phyloP scores from a whole-genome alignment of 2,797 vertebrate genomes.

The Mormyrops boulengeri region DNA sequence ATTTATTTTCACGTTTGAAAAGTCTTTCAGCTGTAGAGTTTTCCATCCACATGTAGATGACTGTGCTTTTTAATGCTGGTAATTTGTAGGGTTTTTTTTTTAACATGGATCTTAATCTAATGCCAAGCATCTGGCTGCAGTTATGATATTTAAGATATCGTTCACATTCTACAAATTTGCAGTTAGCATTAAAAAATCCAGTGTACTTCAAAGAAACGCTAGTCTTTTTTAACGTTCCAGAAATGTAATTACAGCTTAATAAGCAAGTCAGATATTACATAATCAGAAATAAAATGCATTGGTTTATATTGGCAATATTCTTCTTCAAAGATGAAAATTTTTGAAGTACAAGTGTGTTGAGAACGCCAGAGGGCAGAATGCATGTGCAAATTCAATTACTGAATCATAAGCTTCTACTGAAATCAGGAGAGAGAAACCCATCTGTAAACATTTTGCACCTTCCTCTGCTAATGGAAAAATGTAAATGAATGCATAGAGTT shows the following conservation, averaged over 20 bases:
- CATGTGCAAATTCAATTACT: not conserved
- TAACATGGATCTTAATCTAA: not conserved
- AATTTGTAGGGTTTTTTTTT: not conserved
- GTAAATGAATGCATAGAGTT: slow-evolving; percentile 1
- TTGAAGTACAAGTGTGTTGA: not conserved
- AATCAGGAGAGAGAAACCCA: not conserved
- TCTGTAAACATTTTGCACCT: not conserved
- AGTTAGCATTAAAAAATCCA: not conserved
- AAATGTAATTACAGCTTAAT: not conserved
- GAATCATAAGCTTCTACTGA: not conserved
- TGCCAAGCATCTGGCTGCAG: not conserved
- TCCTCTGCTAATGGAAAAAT: not conserved
- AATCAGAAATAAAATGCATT: slow-evolving; percentile 4
- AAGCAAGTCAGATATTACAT: not conserved
- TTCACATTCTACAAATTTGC: not conserved
- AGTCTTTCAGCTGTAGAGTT: not conserved
- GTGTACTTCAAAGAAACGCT: not conserved
- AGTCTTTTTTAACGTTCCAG: not conserved
- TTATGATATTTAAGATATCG: not conserved
- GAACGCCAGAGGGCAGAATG: not conserved
- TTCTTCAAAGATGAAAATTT: not conserved
- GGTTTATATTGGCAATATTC: not conserved
- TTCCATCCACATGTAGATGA: not conserved
- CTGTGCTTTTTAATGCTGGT: not conserved
- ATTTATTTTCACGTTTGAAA: not conserved